These are phyloP conservation scores for Oxyscelio sp. DNA, from an alignment of 2,888 invertebrate genomes.

Conservation along the genomic window DNA sequence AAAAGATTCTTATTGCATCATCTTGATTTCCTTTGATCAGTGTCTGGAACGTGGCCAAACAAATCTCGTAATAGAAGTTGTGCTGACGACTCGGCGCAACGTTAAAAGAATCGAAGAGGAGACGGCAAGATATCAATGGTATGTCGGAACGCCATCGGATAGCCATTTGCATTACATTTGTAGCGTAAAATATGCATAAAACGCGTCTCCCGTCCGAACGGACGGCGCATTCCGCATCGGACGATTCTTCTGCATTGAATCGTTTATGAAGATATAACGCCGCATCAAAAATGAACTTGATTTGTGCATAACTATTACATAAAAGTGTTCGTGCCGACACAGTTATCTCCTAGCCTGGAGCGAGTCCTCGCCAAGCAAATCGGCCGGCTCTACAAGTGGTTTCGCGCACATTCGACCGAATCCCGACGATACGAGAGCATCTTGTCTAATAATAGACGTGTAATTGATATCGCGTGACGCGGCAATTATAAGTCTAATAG, in stretches of 20 bases:
- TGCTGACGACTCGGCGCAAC: constrained; percentile 34
- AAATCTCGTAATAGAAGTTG: constrained; percentile 55
- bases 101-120: constrained; percentile 43
- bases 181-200: constrained; percentile 48
- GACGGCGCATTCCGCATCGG: constrained; percentile 25
- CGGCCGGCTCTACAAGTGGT: constrained; percentile 49
- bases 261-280: constrained; percentile 39
- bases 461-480: constrained; percentile 69
- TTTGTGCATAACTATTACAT: constrained; percentile 48
- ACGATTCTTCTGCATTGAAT: constrained; percentile 43
- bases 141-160: constrained; percentile 41
- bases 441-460: constrained; percentile 54
- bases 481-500: constrained; percentile 55
- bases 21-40: constrained; percentile 63
- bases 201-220: constrained; percentile 25
- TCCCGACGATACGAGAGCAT: constrained; percentile 23
- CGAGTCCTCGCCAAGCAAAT: constrained; percentile 33
- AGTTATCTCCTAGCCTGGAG: constrained; percentile 48
- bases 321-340: constrained; percentile 47
- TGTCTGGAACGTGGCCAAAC: constrained; percentile 64
- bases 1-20: constrained; percentile 54
- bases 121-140: constrained; percentile 25
- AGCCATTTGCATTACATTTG: constrained; percentile 51
- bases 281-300: constrained; percentile 45
- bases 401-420: constrained; percentile 29